A percentile compares a stretch with the other conserved stretches of the same genome.
Conservation (phyloP, 2,888 invertebrate genomes). For the Dryadula phaetusa region DNA sequence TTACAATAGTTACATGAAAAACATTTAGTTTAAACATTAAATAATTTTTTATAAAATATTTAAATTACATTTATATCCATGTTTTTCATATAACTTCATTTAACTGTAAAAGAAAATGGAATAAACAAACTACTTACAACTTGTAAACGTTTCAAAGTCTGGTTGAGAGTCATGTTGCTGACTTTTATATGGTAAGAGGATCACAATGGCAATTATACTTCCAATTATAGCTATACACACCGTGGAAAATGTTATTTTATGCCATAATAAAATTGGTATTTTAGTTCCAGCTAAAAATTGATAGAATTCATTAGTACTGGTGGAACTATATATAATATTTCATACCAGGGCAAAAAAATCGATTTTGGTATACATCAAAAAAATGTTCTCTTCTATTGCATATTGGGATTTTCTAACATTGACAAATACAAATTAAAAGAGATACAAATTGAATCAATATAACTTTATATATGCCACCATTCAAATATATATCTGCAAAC, state of each 20-base stretch:
- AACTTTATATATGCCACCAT: too few species aligned
- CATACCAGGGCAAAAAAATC: too few species aligned
- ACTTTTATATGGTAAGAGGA: slow-evolving; percentile 57
- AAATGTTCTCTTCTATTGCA: too few species aligned
- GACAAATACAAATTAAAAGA: too few species aligned
- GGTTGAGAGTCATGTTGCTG: slow-evolving; percentile 28
- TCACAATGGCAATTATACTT: slow-evolving; percentile 61
- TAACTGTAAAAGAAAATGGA: too few species aligned
- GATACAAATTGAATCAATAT: too few species aligned
- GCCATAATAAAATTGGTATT: slow-evolving; percentile 59
- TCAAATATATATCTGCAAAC: too few species aligned
- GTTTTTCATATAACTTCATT: not conserved
- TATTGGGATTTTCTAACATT: too few species aligned
- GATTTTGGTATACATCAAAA: too few species aligned
- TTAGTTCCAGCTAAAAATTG: slow-evolving; percentile 58
- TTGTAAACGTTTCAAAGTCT: slow-evolving; percentile 28
- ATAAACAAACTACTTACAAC: slow-evolving; percentile 31
- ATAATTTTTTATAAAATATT: not conserved
- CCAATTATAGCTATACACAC: slow-evolving; percentile 62
- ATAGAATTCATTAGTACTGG: not conserved
- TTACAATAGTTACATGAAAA: too few species aligned
- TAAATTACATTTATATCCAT: too few species aligned
- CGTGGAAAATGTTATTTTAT: slow-evolving; percentile 63
- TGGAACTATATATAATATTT: not conserved
- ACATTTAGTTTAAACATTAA: too few species aligned